Evolutionary conservation across 2,888 invertebrate species (phyloP), one percentile per base, ranked within the genome.

Genomic region (Ptychoptera contaminata): DNA sequence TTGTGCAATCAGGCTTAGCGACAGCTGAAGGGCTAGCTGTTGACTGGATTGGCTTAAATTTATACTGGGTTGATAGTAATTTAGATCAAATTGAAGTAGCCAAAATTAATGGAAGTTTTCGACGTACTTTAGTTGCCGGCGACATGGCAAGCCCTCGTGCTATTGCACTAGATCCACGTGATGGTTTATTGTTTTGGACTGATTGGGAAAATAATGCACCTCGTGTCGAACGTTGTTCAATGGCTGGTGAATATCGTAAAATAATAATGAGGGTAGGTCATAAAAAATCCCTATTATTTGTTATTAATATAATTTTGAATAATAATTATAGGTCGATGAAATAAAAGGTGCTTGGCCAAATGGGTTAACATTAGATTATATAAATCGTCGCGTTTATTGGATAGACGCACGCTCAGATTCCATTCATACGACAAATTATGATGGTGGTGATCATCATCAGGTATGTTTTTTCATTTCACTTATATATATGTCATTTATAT

Each of bases 1-100:
- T 93, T 12, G 82, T 91, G 16, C 79, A 81, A 55, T 79, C 80
- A 12, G 91, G 91, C 0, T 67, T 92, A 47, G 77, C 84, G 3
- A 85, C 86, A 2, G 87, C 90, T 0, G 92, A 93, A 67, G 92
- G 88, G 1, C 67, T 90, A 50, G 87, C 90, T 1, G 85, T 88
- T 2, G 90, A 90, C 67, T 90, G 88, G 88, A 76, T 88, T 50
- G 86, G 78, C 16, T 71, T 77, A 54, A 87, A 88, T 67, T 68
- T 90, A 6, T 90, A 90, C 67, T 90, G 90, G 88, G 84, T 86
- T 14, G 86, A 87, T 62, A 81, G 82, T 59, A 79, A 80, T 56
- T 63, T 86, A 51, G 83, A 82, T 58, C 86, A 86, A 65, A 85
- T 87, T 47, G 86, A 87, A 70, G 86, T 86, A 37, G 76, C 81